Conservation (phyloP, 2,888 invertebrate species). For the Leucania comma region DNA sequence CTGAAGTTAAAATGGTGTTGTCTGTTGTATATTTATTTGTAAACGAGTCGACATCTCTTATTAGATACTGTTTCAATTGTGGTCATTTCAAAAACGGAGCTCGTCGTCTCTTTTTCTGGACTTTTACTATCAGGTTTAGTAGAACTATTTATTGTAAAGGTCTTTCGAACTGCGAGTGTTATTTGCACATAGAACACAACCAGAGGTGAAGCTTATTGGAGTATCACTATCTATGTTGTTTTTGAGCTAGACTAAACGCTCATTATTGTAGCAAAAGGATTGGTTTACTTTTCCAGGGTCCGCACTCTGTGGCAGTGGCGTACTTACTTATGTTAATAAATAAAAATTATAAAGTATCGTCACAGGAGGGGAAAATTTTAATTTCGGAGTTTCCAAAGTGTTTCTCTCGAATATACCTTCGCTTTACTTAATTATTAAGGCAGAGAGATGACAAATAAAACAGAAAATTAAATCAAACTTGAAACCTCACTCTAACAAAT, state of each 20-base stretch:
- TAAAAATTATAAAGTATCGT: neutral
- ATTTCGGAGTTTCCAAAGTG: neutral
- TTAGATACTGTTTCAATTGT: constrained; percentile 8
- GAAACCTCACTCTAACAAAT: constrained; percentile 14
- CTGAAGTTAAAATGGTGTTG: constrained; percentile 3
- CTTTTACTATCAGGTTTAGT: constrained; percentile 2
- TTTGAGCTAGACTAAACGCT: too few relatives aligned
- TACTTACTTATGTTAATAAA: neutral
- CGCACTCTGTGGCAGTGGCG: neutral
- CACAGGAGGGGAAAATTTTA: neutral
- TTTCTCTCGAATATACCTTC: neutral
- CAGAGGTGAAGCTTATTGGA: neutral
- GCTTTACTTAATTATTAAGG: constrained; percentile 12
- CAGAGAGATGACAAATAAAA: constrained; percentile 9
- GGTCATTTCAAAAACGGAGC: neutral
- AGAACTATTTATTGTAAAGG: constrained; percentile 1
- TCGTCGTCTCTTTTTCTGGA: neutral
- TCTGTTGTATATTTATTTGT: constrained; percentile 4
- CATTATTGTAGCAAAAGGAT: too few relatives aligned
- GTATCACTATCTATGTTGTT: neutral
- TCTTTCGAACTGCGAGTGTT: neutral
- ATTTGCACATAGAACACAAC: neutral
- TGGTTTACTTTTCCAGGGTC: too few relatives aligned
- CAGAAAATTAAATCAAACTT: constrained; percentile 28
- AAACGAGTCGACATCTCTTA: neutral